Evolutionary conservation across 30 jellyfish, hydroid and myxozoan genomes (phyloP), one percentile per base, ranked within the genome.

Genomic region (Catostylus mosaicus): DNA sequence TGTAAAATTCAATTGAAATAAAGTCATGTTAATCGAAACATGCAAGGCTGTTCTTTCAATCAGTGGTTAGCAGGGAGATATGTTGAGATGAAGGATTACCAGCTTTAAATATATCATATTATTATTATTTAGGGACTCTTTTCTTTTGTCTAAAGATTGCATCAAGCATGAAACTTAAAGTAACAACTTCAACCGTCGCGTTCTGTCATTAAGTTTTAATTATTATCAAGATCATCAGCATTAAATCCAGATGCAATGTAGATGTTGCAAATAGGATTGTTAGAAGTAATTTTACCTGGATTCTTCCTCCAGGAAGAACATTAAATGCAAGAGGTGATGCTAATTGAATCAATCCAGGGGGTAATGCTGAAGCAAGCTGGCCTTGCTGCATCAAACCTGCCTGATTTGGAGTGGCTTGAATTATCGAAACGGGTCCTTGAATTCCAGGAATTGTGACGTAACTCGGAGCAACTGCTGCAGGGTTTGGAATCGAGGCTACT

Each of bases 241-340:
- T n/a, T n/a, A n/a, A n/a, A n/a, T n/a, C n/a, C 11, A 1, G 4
- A 50, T 16, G 64, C 64, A n/a, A n/a, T n/a, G n/a, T n/a, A n/a
- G n/a, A 54, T 6, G 26, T 9, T 0, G 20, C 31, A 30, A 50
- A 3, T 18, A 20, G 30, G 29, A 0, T 9, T 2, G 5, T n/a
- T n/a, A n/a, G n/a, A n/a, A n/a, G n/a, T n/a, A n/a, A n/a, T n/a
- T n/a, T n/a, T 33, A 79, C 90, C 92, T 70, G 92, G 33, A 82
- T 30, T 54, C 92, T 69, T 22, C 92, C 92, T 0, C 96, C 89
- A 45, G 89, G 90, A 7, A 85, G 59, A 24, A 85, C 45, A 51
- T 85, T 85, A 18, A 85, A 65, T 30, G 96, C 89, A 56, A 85
- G 4, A 3, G 96, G 96, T n/a, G 88, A 73, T 26, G 95, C 95